These are phyloP conservation scores for Himalopsyche kuldschensis DNA, from an alignment of 2,888 invertebrate genomes.

Conservation along the genomic window DNA sequence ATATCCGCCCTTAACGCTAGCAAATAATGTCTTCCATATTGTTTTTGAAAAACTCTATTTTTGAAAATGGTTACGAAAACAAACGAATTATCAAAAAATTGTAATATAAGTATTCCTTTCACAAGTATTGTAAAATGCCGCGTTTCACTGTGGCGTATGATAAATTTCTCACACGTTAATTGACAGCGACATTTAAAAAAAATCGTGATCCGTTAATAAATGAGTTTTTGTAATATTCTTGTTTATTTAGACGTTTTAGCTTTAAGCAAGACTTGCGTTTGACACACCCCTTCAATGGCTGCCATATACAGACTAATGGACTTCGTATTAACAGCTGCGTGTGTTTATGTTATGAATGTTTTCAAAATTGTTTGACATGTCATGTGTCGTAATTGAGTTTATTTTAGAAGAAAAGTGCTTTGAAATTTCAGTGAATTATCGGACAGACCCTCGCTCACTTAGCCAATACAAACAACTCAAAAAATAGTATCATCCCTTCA, in stretches of 20 bases:
- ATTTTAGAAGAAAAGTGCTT: slow-evolving; percentile 18
- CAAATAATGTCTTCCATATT: too few species aligned
- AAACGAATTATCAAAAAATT: too few species aligned
- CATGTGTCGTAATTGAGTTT: slow-evolving; percentile 23
- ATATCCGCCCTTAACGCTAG: too few species aligned
- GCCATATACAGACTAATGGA: background rate
- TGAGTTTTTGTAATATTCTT: slow-evolving; percentile 12
- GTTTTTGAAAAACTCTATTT: too few species aligned
- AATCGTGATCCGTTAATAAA: background rate
- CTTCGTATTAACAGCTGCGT: slow-evolving; percentile 17
- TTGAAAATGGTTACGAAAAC: too few species aligned
- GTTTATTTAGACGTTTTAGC: slow-evolving; percentile 8
- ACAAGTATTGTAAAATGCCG: too few species aligned
- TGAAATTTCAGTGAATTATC: background rate
- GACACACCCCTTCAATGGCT: slow-evolving; percentile 12
- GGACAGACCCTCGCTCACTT: background rate
- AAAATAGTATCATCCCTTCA: background rate
- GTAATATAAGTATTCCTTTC: too few species aligned
- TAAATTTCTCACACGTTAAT: too few species aligned
- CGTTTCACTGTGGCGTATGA: too few species aligned
- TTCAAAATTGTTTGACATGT: slow-evolving; percentile 19
- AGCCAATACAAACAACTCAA: background rate
- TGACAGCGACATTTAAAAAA: background rate
- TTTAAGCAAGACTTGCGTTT: slow-evolving; percentile 9
- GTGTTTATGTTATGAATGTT: slow-evolving; percentile 8